phyloP scores from a whole-genome alignment of 2,113 vertebrate genomes.

The Muntiacus reevesi region DNA sequence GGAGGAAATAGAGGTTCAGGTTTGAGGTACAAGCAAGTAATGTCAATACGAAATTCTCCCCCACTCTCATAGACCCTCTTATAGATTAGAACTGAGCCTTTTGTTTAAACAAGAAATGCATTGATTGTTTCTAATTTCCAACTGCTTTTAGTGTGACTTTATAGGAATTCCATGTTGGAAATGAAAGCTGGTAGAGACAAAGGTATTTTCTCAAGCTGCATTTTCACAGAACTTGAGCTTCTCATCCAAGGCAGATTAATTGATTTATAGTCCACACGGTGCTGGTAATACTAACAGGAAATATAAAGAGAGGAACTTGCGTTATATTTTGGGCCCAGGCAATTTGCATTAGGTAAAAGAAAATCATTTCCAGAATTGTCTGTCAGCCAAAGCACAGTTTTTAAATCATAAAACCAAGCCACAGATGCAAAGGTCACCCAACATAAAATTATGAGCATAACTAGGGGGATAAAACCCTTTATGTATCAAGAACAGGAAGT shows the following conservation, averaged over 20 bases:
- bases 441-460: constrained; percentile 59
- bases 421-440: constrained; percentile 71
- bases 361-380: constrained; percentile 44
- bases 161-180: constrained; percentile 30
- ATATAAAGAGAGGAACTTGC: constrained; percentile 53
- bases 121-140: constrained; percentile 33
- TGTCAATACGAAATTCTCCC: neutral
- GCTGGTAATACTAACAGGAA: constrained; percentile 60
- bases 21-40: neutral
- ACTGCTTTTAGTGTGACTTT: neutral
- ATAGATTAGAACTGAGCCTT: neutral
- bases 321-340: constrained; percentile 28
- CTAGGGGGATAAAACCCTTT: constrained; percentile 16
- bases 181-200: constrained; percentile 26
- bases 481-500: constrained; percentile 53
- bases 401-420: constrained; percentile 61
- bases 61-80: neutral
- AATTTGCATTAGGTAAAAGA: constrained; percentile 63
- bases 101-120: constrained; percentile 19
- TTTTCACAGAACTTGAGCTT: neutral
- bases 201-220: constrained; percentile 5
- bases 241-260: constrained; percentile 42
- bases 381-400: constrained; percentile 52
- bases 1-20: neutral
- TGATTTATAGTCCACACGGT: constrained; percentile 50